Percentiles rank a stretch among this genome's conserved stretches.
These are phyloP conservation scores for Epinephelus malabaricus DNA, from an alignment of 2,797 vertebrate species.

Conservation along the genomic window DNA sequence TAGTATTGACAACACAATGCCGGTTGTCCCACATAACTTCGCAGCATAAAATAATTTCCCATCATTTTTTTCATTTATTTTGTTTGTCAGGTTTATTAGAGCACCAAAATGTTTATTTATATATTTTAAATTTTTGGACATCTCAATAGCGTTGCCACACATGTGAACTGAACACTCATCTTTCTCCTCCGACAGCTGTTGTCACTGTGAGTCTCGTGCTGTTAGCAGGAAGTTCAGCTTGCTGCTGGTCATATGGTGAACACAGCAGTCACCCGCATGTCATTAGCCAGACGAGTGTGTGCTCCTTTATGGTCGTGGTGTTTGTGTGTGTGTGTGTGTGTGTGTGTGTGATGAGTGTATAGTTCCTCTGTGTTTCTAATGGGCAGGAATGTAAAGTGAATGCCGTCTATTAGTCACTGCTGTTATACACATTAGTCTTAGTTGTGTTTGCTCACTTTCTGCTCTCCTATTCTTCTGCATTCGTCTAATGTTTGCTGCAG, in stretches of 20 bases:
- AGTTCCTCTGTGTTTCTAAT: conserved; percentile 55
- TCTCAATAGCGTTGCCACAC: not conserved
- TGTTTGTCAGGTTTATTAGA: not conserved
- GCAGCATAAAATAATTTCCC: not conserved
- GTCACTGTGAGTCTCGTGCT: conserved; percentile 19
- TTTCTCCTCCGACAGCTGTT: conserved; percentile 9
- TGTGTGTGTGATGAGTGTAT: conserved; percentile 20
- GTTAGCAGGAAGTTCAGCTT: conserved; percentile 49
- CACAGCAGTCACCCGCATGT: conserved; percentile 75
- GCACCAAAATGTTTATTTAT: not conserved
- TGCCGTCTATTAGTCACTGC: conserved; percentile 47
- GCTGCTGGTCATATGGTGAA: conserved; percentile 72
- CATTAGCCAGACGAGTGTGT: conserved; percentile 71
- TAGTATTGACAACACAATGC: not conserved
- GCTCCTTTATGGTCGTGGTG: conserved; percentile 1
- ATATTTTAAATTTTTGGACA: not conserved
- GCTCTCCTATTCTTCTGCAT: conserved; percentile 24
- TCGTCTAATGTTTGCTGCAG: conserved; percentile 3
- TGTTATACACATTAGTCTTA: conserved; percentile 30
- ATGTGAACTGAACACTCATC: not conserved
- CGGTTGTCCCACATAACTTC: too few relatives aligned
- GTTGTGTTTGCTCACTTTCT: conserved; percentile 16
- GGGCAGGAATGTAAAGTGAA: conserved; percentile 61
- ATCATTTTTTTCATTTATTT: not conserved
- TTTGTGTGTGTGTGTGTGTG: conserved; percentile 28